Conservation (phyloP, 2,888 invertebrate genomes). For the Cabera pusaria region DNA sequence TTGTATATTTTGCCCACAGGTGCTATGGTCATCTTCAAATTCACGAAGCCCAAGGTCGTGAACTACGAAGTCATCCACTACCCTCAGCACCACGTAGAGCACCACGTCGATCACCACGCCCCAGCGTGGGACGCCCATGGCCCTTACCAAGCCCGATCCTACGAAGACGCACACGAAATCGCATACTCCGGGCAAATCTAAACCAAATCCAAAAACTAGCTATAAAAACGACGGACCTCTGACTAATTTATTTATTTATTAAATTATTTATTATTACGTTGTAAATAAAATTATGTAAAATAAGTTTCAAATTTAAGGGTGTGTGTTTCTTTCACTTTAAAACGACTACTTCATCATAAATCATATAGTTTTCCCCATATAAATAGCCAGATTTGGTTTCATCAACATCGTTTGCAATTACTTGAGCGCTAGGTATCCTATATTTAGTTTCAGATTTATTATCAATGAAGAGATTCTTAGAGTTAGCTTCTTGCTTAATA, state of each 20-base stretch:
- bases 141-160: constrained; percentile 85
- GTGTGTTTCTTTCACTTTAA: constrained; percentile 30
- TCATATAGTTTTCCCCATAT: no score
- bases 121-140: constrained; percentile 82
- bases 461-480: no score
- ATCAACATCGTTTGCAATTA: no score
- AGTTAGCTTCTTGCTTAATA: no score
- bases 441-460: no score
- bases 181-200: constrained; percentile 83
- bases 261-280: constrained; percentile 69
- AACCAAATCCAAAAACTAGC: constrained; percentile 43
- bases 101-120: constrained; percentile 84
- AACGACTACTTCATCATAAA: constrained; percentile 27
- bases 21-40: constrained; percentile 93
- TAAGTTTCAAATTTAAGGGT: constrained; percentile 64
- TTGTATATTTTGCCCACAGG: no score
- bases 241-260: constrained; percentile 74
- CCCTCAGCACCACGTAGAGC: constrained; percentile 88
- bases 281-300: constrained; percentile 72
- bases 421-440: no score
- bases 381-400: no score
- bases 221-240: constrained; percentile 68
- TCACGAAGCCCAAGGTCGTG: constrained; percentile 93
- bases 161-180: constrained; percentile 81
- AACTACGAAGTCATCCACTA: constrained; percentile 95